Evolutionary conservation across 2,888 invertebrate genomes (phyloP).

Genomic region (Catocala nupta): DNA sequence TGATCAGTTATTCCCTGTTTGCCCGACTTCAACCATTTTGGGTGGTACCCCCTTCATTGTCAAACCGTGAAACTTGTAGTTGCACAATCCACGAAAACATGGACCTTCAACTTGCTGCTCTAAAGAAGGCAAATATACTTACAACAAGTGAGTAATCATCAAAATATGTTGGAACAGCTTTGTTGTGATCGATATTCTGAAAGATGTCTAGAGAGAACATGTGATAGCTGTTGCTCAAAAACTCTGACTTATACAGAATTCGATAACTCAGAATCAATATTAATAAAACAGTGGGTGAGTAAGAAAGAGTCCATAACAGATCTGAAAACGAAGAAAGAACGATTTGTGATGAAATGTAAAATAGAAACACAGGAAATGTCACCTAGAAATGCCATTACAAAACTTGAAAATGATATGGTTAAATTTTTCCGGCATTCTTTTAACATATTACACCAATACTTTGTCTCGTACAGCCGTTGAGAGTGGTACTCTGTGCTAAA

Average conservation of each 20-base stretch:
- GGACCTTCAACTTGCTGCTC: slow-evolving; percentile 40
- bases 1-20: slow-evolving; percentile 27
- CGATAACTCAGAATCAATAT: slow-evolving; percentile 13
- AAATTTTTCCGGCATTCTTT: slow-evolving; percentile 18
- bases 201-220: slow-evolving; percentile 42
- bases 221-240: slow-evolving; percentile 39
- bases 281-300: slow-evolving; percentile 16
- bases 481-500: too few relatives aligned
- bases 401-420: slow-evolving; percentile 17
- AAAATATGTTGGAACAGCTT: slow-evolving; percentile 37
- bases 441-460: slow-evolving; percentile 30
- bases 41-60: slow-evolving; percentile 45
- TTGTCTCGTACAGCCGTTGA: too few relatives aligned
- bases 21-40: slow-evolving; percentile 41
- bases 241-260: slow-evolving; percentile 29
- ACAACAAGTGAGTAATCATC: slow-evolving; percentile 38
- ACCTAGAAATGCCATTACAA: slow-evolving; percentile 11
- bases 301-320: slow-evolving; percentile 17
- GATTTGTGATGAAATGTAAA: slow-evolving; percentile 18
- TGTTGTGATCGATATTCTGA: slow-evolving; percentile 46
- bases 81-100: slow-evolving; percentile 46
- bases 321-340: slow-evolving; percentile 24
- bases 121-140: slow-evolving; percentile 41
- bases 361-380: slow-evolving; percentile 12
- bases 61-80: slow-evolving; percentile 48